phyloP scores from a whole-genome alignment of 2,888 invertebrate species.

The Brachyptera risi region DNA sequence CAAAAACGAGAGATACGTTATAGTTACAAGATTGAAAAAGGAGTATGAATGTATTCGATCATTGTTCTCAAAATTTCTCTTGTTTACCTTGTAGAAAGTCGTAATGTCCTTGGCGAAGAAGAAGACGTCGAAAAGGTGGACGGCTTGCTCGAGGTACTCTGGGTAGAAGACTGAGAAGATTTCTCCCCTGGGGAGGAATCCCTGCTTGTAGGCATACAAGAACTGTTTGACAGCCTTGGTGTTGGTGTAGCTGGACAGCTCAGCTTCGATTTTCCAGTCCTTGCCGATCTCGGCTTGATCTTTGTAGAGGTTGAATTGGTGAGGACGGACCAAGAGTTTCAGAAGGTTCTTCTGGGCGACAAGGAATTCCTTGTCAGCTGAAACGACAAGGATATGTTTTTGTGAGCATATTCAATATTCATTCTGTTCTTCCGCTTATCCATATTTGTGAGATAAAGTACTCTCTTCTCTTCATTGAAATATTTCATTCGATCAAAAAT shows the following conservation, averaged over 20 bases:
- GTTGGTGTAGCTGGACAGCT: slow-evolving; percentile 43
- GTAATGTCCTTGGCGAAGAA: slow-evolving; percentile 58
- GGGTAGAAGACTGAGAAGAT: slow-evolving; percentile 48
- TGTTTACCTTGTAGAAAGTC: slow-evolving; percentile 50
- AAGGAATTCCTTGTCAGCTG: slow-evolving; percentile 42
- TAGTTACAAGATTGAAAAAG: not conserved
- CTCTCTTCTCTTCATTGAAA: too few species aligned
- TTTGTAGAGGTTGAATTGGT: slow-evolving; percentile 43
- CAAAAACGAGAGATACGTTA: too few species aligned
- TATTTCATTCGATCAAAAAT: too few species aligned
- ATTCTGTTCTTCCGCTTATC: too few species aligned
- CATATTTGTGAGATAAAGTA: too few species aligned
- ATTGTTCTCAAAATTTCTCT: not conserved
- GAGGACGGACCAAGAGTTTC: slow-evolving; percentile 47
- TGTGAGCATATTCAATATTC: too few species aligned
- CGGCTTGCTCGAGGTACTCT: slow-evolving; percentile 48
- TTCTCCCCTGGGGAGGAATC: slow-evolving; percentile 49
- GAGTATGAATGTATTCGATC: not conserved
- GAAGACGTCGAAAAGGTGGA: slow-evolving; percentile 52
- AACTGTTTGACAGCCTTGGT: slow-evolving; percentile 37
- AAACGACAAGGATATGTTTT: too few species aligned
- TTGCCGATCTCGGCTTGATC: slow-evolving; percentile 46
- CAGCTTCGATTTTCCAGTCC: slow-evolving; percentile 45
- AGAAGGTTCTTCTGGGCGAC: slow-evolving; percentile 48
- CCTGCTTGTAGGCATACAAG: slow-evolving; percentile 37